Evolutionary conservation across 1,140 invertebrate species (phyloP).

Genomic region (Papilio helenus): DNA sequence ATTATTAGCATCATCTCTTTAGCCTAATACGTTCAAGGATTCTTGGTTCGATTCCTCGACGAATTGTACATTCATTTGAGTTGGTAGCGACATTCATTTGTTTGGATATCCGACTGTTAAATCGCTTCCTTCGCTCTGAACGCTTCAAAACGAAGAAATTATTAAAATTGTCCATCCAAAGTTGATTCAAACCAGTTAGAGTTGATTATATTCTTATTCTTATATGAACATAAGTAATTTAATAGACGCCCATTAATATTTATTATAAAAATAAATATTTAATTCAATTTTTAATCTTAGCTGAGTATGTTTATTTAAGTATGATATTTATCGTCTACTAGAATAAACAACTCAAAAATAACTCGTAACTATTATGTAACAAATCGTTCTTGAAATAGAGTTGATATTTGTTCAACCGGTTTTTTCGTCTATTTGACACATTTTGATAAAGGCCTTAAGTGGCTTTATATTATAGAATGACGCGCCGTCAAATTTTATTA

Average conservation of each 20-base stretch:
- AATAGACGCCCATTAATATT: slow-evolving; percentile 29
- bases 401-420: slow-evolving; percentile 41
- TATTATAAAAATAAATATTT: slow-evolving; percentile 24
- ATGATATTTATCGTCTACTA: slow-evolving; percentile 31
- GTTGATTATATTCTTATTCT: neutral
- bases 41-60: neutral
- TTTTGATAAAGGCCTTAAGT: slow-evolving; percentile 66
- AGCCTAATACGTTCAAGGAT: neutral
- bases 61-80: neutral
- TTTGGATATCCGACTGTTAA: neutral
- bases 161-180: neutral
- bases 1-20: neutral
- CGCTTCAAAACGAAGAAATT: neutral
- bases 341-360: slow-evolving; percentile 28
- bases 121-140: neutral
- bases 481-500: slow-evolving; percentile 76
- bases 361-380: slow-evolving; percentile 42
- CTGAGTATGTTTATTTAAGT: slow-evolving; percentile 35
- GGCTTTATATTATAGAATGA: slow-evolving; percentile 68
- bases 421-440: slow-evolving; percentile 49
- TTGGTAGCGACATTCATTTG: neutral
- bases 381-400: slow-evolving; percentile 47
- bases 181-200: neutral
- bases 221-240: slow-evolving; percentile 45
- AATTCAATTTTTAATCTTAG: slow-evolving; percentile 10